A percentile compares a stretch with the other conserved stretches of the same genome.
Evolutionary conservation across 2,888 invertebrate species (phyloP).

Genomic region (Orthosia incerta): DNA sequence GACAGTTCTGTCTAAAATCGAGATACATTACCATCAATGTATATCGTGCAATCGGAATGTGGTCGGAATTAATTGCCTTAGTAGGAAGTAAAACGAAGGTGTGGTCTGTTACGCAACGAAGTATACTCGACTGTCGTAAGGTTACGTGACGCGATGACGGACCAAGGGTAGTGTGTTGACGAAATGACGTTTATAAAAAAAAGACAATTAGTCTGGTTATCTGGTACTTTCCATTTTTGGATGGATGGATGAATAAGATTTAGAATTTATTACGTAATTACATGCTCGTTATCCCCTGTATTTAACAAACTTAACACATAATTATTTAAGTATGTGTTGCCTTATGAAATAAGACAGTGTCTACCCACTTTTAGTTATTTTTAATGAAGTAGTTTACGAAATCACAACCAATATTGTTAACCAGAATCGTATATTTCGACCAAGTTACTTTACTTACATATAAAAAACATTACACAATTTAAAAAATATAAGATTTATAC

Average conservation of each 20-base stretch:
- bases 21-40: constrained; percentile 20
- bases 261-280: too few species aligned
- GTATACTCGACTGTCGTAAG: constrained; percentile 52
- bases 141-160: constrained; percentile 20
- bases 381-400: background rate
- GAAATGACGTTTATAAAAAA: constrained; percentile 2
- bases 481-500: background rate
- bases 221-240: too few species aligned
- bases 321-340: background rate
- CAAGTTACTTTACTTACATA: too few species aligned
- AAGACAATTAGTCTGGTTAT: too few species aligned
- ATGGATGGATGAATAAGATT: too few species aligned
- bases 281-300: background rate
- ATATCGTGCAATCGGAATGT: constrained; percentile 42
- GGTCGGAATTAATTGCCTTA: constrained; percentile 48
- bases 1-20: background rate
- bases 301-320: background rate
- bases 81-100: constrained; percentile 67
- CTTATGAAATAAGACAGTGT: background rate
- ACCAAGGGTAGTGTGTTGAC: constrained; percentile 29
- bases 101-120: constrained; percentile 58
- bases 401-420: background rate
- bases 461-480: background rate
- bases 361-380: background rate
- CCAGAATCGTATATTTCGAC: background rate